These are phyloP conservation scores for Dicranocentrus wangi DNA, from an alignment of 2,888 invertebrate species.

Conservation along the genomic window DNA sequence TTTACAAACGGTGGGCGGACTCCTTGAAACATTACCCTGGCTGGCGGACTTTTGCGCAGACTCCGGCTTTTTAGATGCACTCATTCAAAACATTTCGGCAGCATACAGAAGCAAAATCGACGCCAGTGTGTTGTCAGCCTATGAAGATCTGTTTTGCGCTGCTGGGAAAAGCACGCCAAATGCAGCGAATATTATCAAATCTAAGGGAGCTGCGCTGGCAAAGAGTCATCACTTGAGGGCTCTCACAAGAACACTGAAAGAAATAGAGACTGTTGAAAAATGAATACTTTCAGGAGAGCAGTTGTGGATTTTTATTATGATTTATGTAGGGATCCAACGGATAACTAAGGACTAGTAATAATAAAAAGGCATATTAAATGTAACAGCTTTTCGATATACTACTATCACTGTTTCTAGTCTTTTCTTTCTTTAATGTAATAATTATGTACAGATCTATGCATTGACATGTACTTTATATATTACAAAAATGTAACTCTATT, in stretches of 20 bases:
- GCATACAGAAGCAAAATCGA: constrained; percentile 88
- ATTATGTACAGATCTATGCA: too few species aligned
- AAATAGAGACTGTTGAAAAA: constrained; percentile 46
- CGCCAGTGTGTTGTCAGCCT: constrained; percentile 89
- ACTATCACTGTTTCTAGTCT: too few species aligned
- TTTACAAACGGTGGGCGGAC: constrained; percentile 92
- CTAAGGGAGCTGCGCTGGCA: constrained; percentile 71
- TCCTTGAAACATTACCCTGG: constrained; percentile 88
- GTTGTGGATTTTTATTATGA: too few species aligned
- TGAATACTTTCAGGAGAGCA: too few species aligned
- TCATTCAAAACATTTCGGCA: constrained; percentile 86
- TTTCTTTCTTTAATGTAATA: too few species aligned
- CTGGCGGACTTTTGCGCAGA: constrained; percentile 92
- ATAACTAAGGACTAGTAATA: too few species aligned
- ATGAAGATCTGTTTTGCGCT: constrained; percentile 87
- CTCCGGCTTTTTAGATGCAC: constrained; percentile 94
- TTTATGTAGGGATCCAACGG: too few species aligned
- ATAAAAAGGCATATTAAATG: too few species aligned
- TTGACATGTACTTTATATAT: too few species aligned
- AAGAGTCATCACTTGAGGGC: constrained; percentile 72
- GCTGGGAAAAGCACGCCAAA: constrained; percentile 68
- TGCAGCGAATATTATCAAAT: constrained; percentile 66
- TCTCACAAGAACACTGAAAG: constrained; percentile 65
- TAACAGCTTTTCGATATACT: too few species aligned
- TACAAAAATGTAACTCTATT: too few species aligned